Conservation (phyloP, 2,113 vertebrate genomes). For the Megaptera novaeangliae region DNA sequence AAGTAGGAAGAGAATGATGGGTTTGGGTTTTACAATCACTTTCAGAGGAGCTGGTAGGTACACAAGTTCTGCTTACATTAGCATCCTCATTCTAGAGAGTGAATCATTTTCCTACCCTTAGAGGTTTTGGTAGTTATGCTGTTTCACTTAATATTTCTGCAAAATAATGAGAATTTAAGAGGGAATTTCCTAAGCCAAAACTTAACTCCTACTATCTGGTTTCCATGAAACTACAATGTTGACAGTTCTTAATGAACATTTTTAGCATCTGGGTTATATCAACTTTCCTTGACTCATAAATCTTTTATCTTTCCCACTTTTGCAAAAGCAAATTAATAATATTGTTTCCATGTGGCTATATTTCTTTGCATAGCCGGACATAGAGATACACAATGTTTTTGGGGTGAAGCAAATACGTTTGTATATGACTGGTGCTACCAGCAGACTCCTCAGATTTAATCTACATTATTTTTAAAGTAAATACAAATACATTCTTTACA, state of each 20-base stretch:
- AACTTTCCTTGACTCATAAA: not conserved
- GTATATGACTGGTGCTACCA: not conserved
- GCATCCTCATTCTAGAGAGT: constrained; percentile 3
- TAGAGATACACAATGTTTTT: not conserved
- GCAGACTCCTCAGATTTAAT: not conserved
- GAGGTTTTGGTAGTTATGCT: not conserved
- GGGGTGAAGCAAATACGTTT: not conserved
- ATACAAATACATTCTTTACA: not conserved
- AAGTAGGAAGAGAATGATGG: not conserved
- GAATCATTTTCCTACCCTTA: not conserved
- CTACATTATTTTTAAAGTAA: not conserved
- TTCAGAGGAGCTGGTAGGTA: not conserved
- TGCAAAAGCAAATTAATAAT: not conserved
- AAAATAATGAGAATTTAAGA: not conserved
- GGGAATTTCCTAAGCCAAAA: constrained; percentile 4
- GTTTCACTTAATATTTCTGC: not conserved
- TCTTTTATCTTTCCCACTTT: not conserved
- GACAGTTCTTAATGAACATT: not conserved
- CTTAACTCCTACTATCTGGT: not conserved
- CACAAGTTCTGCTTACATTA: not conserved
- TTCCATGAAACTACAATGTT: not conserved
- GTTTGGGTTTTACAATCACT: not conserved
- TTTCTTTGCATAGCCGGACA: not conserved
- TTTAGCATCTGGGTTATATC: constrained; percentile 9
- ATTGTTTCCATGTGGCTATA: not conserved